phyloP scores from a whole-genome alignment of 2,888 invertebrate species.

The Epinotia bilunana region DNA sequence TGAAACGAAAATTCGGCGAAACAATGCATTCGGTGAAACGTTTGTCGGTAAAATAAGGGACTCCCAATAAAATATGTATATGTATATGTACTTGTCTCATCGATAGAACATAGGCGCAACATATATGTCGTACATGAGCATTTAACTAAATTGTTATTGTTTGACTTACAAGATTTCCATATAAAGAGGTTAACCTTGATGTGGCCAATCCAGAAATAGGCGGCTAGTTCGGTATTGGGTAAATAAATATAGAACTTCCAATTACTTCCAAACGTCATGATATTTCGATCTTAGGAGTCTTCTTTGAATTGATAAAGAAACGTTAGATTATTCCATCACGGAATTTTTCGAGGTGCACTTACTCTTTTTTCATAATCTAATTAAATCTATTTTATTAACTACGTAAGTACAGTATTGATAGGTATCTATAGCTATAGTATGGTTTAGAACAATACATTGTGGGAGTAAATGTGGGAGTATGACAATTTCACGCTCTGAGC shows the following conservation, averaged over 20 bases:
- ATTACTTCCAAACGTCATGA: background rate
- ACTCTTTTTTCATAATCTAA: too few species aligned
- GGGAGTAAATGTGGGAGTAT: background rate
- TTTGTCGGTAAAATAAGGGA: too few species aligned
- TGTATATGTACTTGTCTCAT: too few species aligned
- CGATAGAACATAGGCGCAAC: too few species aligned
- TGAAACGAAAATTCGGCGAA: too few species aligned
- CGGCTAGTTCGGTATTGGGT: background rate
- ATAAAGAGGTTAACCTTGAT: background rate
- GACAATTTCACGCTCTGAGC: conserved; percentile 50
- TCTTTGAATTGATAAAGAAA: background rate
- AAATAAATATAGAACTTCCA: background rate
- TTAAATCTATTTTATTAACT: too few species aligned
- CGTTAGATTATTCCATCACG: background rate
- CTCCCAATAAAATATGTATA: too few species aligned
- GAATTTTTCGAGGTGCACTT: too few species aligned
- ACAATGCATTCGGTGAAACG: too few species aligned
- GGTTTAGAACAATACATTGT: background rate
- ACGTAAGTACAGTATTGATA: too few species aligned
- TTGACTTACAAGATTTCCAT: background rate
- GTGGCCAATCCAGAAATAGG: background rate
- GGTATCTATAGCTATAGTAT: too few species aligned
- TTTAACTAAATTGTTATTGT: background rate
- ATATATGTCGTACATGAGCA: background rate
- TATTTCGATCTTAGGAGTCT: background rate